phyloP scores from a whole-genome alignment of 2,888 invertebrate species.

The Chloromyia formosa region DNA sequence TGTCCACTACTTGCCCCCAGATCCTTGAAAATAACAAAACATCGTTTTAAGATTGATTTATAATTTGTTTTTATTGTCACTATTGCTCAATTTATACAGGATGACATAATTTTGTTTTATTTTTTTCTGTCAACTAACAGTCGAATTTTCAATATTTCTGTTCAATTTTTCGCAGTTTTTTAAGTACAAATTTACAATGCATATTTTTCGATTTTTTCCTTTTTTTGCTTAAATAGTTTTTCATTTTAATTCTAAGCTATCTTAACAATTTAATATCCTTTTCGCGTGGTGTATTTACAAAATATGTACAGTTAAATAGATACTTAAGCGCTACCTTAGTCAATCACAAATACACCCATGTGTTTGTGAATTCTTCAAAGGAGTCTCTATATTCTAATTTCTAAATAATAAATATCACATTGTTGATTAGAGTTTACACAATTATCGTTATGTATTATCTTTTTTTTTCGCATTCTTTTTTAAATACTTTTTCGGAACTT shows the following conservation, averaged over 20 bases:
- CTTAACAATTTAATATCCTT: not conserved
- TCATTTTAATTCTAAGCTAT: not conserved
- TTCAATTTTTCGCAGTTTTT: not conserved
- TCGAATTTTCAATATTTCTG: no score
- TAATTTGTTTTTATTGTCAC: no score
- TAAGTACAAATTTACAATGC: conserved; percentile 10
- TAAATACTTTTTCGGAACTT: no score
- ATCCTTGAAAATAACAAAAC: no score
- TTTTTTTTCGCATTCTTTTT: not conserved
- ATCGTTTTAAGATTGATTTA: no score
- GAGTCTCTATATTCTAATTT: conserved; percentile 1
- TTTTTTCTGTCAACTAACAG: no score
- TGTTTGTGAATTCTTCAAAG: no score
- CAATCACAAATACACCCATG: no score
- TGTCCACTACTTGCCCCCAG: no score
- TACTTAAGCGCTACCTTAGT: conserved; percentile 14
- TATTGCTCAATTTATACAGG: no score
- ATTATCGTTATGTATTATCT: not conserved
- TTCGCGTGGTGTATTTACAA: conserved; percentile 22
- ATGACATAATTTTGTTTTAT: no score
- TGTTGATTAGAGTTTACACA: conserved; percentile 43
- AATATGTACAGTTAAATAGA: conserved; percentile 31
- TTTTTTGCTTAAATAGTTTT: not conserved
- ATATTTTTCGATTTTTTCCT: not conserved
- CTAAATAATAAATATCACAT: conserved; percentile 43